Conservation (phyloP, 2,113 vertebrate species). For the Bubo scandiacus region DNA sequence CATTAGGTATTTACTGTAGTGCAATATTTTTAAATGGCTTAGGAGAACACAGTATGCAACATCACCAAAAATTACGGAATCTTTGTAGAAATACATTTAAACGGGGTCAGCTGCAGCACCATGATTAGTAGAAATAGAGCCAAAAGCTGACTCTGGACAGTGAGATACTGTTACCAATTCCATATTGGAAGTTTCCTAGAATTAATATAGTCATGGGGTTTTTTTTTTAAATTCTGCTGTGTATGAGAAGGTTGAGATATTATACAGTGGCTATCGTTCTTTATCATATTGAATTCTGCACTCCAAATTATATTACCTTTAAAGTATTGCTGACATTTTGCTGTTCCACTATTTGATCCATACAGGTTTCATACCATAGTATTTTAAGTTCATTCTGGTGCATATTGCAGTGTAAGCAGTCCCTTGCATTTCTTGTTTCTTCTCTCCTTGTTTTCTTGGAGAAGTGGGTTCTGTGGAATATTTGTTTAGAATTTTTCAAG, state of each 20-base stretch:
- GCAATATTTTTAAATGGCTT: constrained; percentile 27
- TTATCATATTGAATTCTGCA: constrained; percentile 44
- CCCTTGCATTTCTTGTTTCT: not conserved
- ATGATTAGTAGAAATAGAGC: constrained; percentile 44
- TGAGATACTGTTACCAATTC: constrained; percentile 44
- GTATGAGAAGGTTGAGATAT: constrained; percentile 24
- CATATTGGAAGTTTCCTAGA: constrained; percentile 27
- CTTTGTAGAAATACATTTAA: constrained; percentile 46
- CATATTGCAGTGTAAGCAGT: not conserved
- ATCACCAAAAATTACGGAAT: constrained; percentile 31
- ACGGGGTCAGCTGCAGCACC: constrained; percentile 25
- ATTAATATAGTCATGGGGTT: constrained; percentile 22
- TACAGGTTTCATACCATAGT: not conserved
- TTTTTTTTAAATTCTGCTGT: not conserved
- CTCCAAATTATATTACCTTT: constrained; percentile 49
- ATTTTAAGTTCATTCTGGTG: constrained; percentile 28
- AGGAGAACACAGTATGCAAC: constrained; percentile 13
- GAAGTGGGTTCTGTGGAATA: not conserved
- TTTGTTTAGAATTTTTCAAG: not conserved
- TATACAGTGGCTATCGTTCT: constrained; percentile 25
- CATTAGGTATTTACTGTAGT: not conserved
- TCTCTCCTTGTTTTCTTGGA: not conserved
- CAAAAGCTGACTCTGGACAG: constrained; percentile 44
- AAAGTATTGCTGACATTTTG: constrained; percentile 58
- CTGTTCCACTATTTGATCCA: not conserved